Conservation (phyloP, 2,113 vertebrate genomes). For the Hipposideros armiger region DNA sequence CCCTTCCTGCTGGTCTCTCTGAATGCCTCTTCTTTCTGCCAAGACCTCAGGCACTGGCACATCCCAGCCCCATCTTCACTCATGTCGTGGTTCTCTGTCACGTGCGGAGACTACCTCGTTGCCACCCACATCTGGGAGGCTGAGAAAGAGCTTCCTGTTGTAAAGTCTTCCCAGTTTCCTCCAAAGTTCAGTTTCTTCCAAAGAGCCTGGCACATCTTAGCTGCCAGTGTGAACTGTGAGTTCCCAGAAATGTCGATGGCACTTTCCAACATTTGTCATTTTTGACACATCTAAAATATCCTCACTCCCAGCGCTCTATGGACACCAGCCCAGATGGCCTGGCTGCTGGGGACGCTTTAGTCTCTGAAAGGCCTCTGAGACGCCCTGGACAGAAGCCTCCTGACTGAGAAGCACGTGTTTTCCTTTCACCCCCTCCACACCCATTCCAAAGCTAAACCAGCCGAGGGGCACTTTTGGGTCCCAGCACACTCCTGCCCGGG, state of each 20-base stretch:
- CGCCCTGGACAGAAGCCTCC: not conserved
- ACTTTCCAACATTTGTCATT: conserved; percentile 45
- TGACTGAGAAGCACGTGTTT: not conserved
- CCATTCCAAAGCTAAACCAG: not conserved
- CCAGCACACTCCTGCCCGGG: not conserved
- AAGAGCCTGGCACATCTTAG: conserved; percentile 34
- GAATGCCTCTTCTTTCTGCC: not conserved
- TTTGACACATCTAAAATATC: conserved; percentile 63
- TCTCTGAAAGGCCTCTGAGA: not conserved
- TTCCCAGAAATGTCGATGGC: conserved; percentile 45
- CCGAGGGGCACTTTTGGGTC: not conserved
- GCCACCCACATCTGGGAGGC: not conserved
- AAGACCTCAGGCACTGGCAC: not conserved
- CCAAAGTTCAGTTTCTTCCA: conserved; percentile 7
- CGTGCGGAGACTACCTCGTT: not conserved
- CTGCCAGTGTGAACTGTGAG: conserved; percentile 52
- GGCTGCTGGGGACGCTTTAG: not conserved
- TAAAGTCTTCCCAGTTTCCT: not conserved
- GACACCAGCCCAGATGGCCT: conserved; percentile 20
- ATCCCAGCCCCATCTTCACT: not conserved
- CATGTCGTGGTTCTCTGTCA: not conserved
- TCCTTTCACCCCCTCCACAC: not conserved
- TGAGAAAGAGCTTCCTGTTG: not conserved
- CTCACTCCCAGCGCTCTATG: not conserved
- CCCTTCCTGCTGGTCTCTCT: not conserved